Conservation (phyloP, 2,113 vertebrate genomes). For the Zosterops lateralis region DNA sequence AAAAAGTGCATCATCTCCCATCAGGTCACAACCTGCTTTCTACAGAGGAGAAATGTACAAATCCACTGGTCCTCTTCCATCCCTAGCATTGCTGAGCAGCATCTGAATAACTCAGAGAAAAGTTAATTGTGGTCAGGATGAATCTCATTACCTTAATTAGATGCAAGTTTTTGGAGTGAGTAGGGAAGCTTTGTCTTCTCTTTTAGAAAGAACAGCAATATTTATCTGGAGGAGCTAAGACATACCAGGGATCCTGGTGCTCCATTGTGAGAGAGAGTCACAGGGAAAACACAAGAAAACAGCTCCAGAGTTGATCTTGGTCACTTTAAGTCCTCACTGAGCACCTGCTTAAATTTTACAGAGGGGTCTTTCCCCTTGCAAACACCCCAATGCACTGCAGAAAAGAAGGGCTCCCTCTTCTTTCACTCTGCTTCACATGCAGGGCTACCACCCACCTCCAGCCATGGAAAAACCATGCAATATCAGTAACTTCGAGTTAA, state of each 20-base stretch:
- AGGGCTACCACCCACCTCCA: background rate
- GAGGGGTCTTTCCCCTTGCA: background rate
- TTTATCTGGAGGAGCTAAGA: no score
- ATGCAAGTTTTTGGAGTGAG: background rate
- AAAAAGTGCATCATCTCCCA: background rate
- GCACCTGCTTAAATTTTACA: background rate
- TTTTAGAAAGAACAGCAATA: background rate
- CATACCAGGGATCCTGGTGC: no score
- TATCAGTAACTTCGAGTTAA: accelerated
- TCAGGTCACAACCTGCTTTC: background rate
- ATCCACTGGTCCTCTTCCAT: background rate
- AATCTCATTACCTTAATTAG: background rate
- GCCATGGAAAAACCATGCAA: background rate
- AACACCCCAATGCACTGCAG: background rate
- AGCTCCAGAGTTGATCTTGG: background rate
- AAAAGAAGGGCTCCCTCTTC: background rate
- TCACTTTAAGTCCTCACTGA: background rate
- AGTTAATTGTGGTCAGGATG: background rate
- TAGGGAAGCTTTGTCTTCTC: background rate
- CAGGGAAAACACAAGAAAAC: background rate
- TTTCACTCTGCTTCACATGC: background rate
- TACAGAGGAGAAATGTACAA: background rate
- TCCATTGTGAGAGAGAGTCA: background rate
- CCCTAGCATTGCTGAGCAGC: background rate
- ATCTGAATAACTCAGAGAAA: background rate